phyloP scores from a whole-genome alignment of 2,113 vertebrate species.

The Catagonus wagneri region DNA sequence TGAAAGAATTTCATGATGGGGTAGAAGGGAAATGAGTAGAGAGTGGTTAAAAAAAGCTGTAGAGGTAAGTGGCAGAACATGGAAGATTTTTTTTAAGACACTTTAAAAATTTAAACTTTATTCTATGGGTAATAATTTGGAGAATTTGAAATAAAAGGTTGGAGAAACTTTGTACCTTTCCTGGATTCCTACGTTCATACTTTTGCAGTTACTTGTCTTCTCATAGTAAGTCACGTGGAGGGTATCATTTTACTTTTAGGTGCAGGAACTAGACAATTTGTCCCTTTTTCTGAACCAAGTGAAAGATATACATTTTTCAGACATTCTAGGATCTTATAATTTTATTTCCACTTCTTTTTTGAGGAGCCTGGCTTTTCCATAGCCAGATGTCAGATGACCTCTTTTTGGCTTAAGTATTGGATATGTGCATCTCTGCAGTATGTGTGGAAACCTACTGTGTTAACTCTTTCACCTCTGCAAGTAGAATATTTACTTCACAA shows the following conservation, averaged over 20 bases:
- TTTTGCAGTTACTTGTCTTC: neutral
- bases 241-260: neutral
- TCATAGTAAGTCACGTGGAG: neutral
- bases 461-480: conserved; percentile 15
- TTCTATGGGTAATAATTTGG: neutral
- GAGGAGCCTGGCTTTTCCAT: neutral
- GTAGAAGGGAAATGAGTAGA: neutral
- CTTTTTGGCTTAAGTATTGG: neutral
- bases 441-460: neutral
- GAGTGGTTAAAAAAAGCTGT: neutral
- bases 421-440: neutral
- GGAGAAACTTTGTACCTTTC: neutral
- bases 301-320: conserved; percentile 2
- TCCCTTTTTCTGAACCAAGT: neutral
- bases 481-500: conserved; percentile 11
- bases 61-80: neutral
- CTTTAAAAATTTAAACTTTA: neutral
- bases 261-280: neutral
- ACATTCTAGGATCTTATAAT: neutral
- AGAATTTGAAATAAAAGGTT: conserved; percentile 7
- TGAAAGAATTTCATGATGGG: neutral
- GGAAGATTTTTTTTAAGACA: neutral
- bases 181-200: neutral
- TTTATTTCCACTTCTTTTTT: conserved; percentile 3
- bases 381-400: neutral